Evolutionary conservation across 1,140 invertebrate genomes (phyloP), one percentile per base, ranked within the genome.

Genomic region (Centruroides vittatus): DNA sequence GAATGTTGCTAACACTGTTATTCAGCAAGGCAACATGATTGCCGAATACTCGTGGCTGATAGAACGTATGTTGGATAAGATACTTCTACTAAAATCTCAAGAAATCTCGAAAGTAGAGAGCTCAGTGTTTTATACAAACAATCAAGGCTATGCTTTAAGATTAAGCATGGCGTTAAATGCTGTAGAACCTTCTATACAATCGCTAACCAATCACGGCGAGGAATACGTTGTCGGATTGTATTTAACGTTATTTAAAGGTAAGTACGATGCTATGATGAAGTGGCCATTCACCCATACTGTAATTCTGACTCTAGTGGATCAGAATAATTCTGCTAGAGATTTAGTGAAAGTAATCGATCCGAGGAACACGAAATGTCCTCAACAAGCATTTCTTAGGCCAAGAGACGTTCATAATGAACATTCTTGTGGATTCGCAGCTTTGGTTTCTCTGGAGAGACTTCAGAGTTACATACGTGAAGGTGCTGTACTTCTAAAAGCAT

Each of bases 281-380:
- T 67, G 67, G 67, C 67, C 67, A 7, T 67, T 66, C 34, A 47
- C 13, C 1, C 23, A 58, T 4, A 46, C 53, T 3, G 54, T 64
- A 47, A 48, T 61, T 4, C 48, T 67, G 10, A 59, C 57, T 13
- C 10, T 67, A 8, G 48, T 65, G 5, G 56, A 58, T 13, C 51
- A 57, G 3, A 47, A 13, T 10, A 10, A 35, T 11, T 9, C 13
- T 0, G 47, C 10, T 5, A 41, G 47, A 12, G 35, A 55, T 8
- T 34, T 63, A 5, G 46, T 55, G 10, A 63, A 56, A n/a, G 35
- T 57, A 10, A 59, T 64, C 5, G 59, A 61, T 49, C 59, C 62
- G 1, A 2, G 6, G 5, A 34, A 47, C 35, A 55, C 55, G 4
- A 59, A 56, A 7, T 64, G 62, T 51, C 59, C 59, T 8, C 3